These are phyloP conservation scores for Spilogale gracilis DNA, from an alignment of 2,113 vertebrate species.

Conservation along the genomic window DNA sequence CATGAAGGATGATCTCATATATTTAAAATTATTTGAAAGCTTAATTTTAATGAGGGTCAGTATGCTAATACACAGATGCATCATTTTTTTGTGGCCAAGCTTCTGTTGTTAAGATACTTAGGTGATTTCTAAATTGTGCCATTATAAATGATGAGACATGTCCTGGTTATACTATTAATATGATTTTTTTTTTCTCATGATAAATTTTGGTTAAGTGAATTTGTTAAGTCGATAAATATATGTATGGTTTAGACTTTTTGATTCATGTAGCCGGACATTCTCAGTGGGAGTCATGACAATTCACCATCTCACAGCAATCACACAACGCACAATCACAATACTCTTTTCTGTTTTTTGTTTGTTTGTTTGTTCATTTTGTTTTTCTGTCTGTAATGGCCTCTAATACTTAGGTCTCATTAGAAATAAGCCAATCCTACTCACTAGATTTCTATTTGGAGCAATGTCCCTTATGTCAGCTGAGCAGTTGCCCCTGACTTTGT, in stretches of 20 bases:
- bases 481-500: background rate
- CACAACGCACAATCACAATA: background rate
- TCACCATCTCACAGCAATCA: background rate
- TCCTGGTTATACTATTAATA: background rate
- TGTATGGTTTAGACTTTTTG: background rate
- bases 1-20: background rate
- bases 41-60: background rate
- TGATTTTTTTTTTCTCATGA: background rate
- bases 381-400: background rate
- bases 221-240: background rate
- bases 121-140: background rate
- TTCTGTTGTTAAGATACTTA: background rate
- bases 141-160: background rate
- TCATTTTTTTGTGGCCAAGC: background rate
- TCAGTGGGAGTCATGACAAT: background rate
- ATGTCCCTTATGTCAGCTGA: rapidly evolving
- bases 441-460: too few relatives aligned
- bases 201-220: background rate
- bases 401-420: too few relatives aligned
- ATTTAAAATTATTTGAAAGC: background rate
- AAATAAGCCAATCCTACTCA: background rate
- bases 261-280: background rate
- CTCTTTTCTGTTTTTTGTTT: background rate
- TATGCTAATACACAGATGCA: background rate
- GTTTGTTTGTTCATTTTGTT: background rate